These are phyloP conservation scores for Gobius niger DNA, from an alignment of 2,113 vertebrate species.

Conservation along the genomic window DNA sequence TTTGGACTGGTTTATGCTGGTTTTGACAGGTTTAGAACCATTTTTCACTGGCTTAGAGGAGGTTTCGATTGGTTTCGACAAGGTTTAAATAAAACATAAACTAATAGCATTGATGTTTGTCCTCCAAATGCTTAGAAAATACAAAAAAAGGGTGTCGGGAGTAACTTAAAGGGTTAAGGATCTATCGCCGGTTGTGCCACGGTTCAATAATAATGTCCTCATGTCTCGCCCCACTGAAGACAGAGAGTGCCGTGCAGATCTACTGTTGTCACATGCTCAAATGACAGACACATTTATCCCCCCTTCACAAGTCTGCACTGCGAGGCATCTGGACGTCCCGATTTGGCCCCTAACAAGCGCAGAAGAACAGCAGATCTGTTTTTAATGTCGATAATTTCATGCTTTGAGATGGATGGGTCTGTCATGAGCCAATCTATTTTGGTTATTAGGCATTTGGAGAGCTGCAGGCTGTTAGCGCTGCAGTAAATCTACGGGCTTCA, in stretches of 20 bases:
- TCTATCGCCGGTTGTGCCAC: constrained; percentile 63
- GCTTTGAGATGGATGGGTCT: constrained; percentile 87
- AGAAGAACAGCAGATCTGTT: constrained; percentile 83
- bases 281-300: constrained; percentile 91
- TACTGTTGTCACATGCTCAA: constrained; percentile 86
- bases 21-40: too few relatives aligned
- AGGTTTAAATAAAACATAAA: too few relatives aligned
- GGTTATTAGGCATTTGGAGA: constrained; percentile 73
- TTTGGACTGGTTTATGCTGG: too few relatives aligned
- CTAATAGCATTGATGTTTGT: too few relatives aligned
- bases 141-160: too few relatives aligned
- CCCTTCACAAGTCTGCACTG: constrained; percentile 86
- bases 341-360: constrained; percentile 86
- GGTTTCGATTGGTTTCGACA: too few relatives aligned
- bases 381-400: constrained; percentile 86
- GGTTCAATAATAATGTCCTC: constrained; percentile 76
- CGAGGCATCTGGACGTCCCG: constrained; percentile 83
- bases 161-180: too few relatives aligned
- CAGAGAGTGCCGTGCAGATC: too few relatives aligned
- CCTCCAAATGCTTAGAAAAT: too few relatives aligned
- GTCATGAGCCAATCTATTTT: constrained; percentile 86
- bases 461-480: constrained; percentile 21
- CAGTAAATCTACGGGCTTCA: constrained; percentile 64
- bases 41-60: too few relatives aligned
- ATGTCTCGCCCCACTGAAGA: constrained; percentile 78